phyloP scores from a whole-genome alignment of 2,888 invertebrate species.

The Meghimatium bilineatum region DNA sequence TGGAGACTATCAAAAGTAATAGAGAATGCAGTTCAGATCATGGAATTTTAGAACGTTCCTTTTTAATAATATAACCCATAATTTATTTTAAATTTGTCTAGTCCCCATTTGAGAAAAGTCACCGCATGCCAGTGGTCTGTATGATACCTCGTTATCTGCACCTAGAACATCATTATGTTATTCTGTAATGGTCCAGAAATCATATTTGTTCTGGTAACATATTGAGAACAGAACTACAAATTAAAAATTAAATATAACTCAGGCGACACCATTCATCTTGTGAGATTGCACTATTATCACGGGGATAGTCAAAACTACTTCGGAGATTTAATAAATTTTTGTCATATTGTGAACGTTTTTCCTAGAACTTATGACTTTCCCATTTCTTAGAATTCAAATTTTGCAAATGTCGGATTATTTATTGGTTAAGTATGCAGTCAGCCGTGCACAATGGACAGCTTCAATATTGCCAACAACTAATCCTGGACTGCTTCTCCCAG shows the following conservation, averaged over 20 bases:
- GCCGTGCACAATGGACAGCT: background rate
- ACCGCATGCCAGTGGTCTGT: no score
- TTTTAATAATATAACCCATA: no score
- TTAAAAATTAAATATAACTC: background rate
- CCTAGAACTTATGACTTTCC: background rate
- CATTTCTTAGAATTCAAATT: constrained; percentile 10
- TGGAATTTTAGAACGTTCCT: no score
- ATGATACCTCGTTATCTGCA: no score
- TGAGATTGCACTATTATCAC: background rate
- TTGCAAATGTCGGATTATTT: background rate
- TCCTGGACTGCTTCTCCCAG: background rate
- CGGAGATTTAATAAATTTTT: constrained; percentile 1
- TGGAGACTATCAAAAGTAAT: no score
- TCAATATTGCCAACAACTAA: background rate
- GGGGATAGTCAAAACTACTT: background rate
- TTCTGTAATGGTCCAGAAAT: no score
- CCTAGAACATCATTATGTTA: no score
- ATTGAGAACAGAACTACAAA: no score
- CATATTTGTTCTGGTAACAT: no score
- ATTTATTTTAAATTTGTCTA: no score
- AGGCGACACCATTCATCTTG: background rate
- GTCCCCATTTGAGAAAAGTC: no score
- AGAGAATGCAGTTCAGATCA: no score
- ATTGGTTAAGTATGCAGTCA: background rate
- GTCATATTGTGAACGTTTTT: background rate